Evolutionary conservation across 2,797 vertebrate genomes (phyloP).

Genomic region (Danio choprae): DNA sequence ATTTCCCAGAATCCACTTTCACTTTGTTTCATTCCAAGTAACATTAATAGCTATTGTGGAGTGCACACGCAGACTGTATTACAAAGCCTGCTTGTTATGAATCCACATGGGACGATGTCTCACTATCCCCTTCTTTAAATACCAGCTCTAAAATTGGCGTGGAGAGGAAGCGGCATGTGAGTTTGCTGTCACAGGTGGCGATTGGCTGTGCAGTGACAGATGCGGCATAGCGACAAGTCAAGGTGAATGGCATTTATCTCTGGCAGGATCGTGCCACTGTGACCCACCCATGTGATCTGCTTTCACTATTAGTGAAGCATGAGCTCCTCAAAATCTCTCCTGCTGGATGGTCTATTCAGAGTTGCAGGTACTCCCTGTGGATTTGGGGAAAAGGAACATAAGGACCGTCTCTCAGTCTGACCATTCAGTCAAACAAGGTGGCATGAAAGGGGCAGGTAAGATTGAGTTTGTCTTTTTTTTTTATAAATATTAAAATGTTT

Average conservation of each 20-base stretch:
- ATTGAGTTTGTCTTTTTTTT: neutral
- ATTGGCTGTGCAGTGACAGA: conserved; percentile 16
- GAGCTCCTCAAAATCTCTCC: conserved; percentile 23
- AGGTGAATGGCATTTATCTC: conserved; percentile 41
- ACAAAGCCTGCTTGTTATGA: conserved; percentile 32
- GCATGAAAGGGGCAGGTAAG: conserved; percentile 26
- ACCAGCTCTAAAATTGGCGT: conserved; percentile 41
- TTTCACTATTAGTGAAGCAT: conserved; percentile 43
- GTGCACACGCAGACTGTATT: conserved; percentile 9
- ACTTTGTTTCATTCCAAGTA: conserved; percentile 9
- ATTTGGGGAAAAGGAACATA: conserved; percentile 30
- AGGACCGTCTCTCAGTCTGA: conserved; percentile 5
- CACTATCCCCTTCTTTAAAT: conserved; percentile 39
- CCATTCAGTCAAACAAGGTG: neutral
- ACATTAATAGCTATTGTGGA: conserved; percentile 16
- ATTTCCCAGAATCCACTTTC: conserved; percentile 26
- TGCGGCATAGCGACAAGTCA: conserved; percentile 38
- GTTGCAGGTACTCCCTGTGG: conserved; percentile 30
- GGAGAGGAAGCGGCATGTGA: conserved; percentile 22
- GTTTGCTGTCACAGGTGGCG: conserved; percentile 26
- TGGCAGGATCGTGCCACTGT: conserved; percentile 23
- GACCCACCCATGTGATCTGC: conserved; percentile 39
- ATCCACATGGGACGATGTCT: conserved; percentile 24
- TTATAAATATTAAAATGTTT: neutral
- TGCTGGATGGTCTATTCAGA: conserved; percentile 6